phyloP scores from a whole-genome alignment of 2,113 vertebrate genomes.

The Polypterus senegalus region DNA sequence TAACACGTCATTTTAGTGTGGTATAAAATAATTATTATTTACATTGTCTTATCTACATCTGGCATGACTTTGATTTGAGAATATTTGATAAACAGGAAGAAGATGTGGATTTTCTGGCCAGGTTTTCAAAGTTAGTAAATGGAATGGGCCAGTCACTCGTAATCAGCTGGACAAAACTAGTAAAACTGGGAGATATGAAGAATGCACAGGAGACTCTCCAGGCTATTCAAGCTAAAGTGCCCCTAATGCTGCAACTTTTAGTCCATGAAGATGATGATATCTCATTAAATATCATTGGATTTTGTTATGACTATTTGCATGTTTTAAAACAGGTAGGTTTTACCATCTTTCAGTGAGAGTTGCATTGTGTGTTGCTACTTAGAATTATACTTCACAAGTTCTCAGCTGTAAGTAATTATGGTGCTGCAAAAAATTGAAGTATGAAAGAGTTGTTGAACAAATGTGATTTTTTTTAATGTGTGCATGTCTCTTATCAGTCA shows the following conservation, averaged over 20 bases:
- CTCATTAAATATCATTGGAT: conserved; percentile 86
- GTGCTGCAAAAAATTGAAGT: too few species aligned
- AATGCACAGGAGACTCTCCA: conserved; percentile 68
- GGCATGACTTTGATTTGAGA: too few species aligned
- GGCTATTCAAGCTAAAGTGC: conserved; percentile 80
- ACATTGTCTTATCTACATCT: too few species aligned
- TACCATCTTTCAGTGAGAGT: background rate
- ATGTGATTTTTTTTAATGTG: too few species aligned
- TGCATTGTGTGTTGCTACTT: background rate
- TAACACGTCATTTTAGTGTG: too few species aligned
- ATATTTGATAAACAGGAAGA: conserved; percentile 61
- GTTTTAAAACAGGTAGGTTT: conserved; percentile 82
- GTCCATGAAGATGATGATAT: conserved; percentile 94
- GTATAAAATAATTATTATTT: too few species aligned
- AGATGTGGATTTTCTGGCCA: conserved; percentile 94
- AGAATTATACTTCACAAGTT: background rate
- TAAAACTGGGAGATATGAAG: conserved; percentile 68
- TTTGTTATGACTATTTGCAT: conserved; percentile 97
- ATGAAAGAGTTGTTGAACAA: too few species aligned
- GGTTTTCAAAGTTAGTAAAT: conserved; percentile 90
- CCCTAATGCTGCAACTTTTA: conserved; percentile 79
- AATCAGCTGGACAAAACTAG: conserved; percentile 85
- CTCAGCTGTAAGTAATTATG: background rate
- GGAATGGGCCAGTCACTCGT: conserved; percentile 98
- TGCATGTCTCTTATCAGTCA: too few species aligned